Conservation (phyloP, 2,797 vertebrate species). For the Channallabes apus region DNA sequence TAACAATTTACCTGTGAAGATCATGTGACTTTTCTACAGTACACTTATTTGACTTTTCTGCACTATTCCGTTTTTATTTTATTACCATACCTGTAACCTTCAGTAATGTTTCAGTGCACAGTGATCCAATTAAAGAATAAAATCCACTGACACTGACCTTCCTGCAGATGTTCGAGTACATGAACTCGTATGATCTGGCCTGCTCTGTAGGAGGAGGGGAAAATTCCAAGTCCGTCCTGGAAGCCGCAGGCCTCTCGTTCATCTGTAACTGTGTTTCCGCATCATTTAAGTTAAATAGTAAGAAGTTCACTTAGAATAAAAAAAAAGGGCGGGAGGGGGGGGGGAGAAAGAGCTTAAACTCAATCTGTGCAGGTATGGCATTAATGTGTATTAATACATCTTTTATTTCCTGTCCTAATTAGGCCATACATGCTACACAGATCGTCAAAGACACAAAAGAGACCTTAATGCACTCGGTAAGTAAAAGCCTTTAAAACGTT, state of each 20-base stretch:
- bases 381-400: not conserved
- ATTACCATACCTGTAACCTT: not conserved
- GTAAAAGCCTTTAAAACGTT: not conserved
- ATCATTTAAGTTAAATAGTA: rapidly evolving
- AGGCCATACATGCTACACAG: constrained; percentile 61
- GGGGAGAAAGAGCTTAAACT: not conserved
- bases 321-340: too few species aligned
- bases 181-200: constrained; percentile 74
- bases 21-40: not conserved
- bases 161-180: constrained; percentile 70
- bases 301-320: not conserved
- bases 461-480: constrained; percentile 62
- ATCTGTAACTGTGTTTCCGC: constrained; percentile 53
- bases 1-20: not conserved
- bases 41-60: too few species aligned
- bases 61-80: not conserved
- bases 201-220: constrained; percentile 70
- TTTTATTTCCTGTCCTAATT: constrained; percentile 19
- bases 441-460: constrained; percentile 54
- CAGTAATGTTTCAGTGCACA: not conserved
- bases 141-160: not conserved
- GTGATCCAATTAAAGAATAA: not conserved
- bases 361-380: too few species aligned
- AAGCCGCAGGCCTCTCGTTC: constrained; percentile 66
- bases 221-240: constrained; percentile 63